Evolutionary conservation across 2,113 vertebrate genomes (phyloP), one percentile per base, ranked within the genome.

Genomic region (Cheilinus undulatus): DNA sequence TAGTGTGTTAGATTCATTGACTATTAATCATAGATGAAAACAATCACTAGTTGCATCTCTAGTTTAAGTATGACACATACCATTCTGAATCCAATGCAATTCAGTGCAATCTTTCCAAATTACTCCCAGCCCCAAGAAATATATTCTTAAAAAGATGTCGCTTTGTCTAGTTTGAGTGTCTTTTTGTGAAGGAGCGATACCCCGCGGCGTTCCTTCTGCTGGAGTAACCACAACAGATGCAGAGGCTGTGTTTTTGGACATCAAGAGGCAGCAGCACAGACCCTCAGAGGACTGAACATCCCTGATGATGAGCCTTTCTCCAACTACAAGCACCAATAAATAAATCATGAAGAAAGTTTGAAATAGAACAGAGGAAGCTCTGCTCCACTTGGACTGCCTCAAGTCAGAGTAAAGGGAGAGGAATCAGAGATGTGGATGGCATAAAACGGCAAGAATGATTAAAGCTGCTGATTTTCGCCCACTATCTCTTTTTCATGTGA

Each of bases 341-440:
- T 93, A 92, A 91, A 87, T 89, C 27, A 93, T 86, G 73, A 80
- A 58, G 48, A 90, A 85, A 79, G 73, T 82, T 86, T 85, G 38
- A 72, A 81, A 83, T 74, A 85, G 76, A 85, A 67, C 52, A 78
- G 36, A 67, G 17, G 13, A 19, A 0, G 52, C 50, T 27, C 26
- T 46, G 43, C 69, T 86, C 12, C 70, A 59, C 68, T 72, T 61
- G 64, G 50, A 85, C 49, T 7, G 76, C 82, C 82, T 87, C 19
- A 53, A 76, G 81, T 60, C 62, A 78, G 69, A 61, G 9, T 2
- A 56, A n/a, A 30, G 56, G 40, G 70, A 64, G 32, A 17, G 49
- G 63, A 26, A 13, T 36, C 75, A 43, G 13, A 57, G 73, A 69
- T 51, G 23, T 20, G 38, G 48, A 68, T 19, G 42, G 26, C 27